Percentiles rank a stretch among this genome's conserved stretches.
phyloP scores from a whole-genome alignment of 53 echinoderm and acorn worm species.

The Actinopyga echinites region DNA sequence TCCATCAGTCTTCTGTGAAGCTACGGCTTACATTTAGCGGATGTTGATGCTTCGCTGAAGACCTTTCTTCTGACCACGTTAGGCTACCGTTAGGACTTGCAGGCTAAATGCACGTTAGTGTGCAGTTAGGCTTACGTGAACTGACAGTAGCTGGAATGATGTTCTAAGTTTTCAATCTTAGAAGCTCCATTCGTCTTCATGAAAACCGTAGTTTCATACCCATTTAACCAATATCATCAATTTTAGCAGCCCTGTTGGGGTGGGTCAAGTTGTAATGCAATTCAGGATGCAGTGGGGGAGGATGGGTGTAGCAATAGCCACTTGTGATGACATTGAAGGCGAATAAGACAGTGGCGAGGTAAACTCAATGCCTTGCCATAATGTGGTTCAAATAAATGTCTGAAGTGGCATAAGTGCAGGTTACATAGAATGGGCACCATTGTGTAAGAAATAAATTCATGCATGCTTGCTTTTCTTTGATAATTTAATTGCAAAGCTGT shows the following conservation, averaged over 20 bases:
- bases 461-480: no score
- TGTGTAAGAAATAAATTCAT: no score
- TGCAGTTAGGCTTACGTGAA: conserved; percentile 3
- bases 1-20: no score
- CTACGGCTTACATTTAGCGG: background rate
- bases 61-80: conserved; percentile 8
- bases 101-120: background rate
- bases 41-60: conserved; percentile 28
- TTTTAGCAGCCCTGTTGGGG: background rate
- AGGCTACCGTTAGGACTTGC: no score
- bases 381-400: background rate
- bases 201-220: no score
- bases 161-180: conserved; percentile 23
- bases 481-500: no score
- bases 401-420: background rate
- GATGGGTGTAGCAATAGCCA: background rate
- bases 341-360: background rate
- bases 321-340: conserved; percentile 28
- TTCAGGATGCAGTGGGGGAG: background rate
- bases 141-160: background rate
- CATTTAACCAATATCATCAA: background rate
- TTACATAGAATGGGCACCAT: no score
- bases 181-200: conserved; percentile 8
- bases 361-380: background rate
- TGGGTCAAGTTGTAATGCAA: background rate